Percentiles rank a stretch among this genome's conserved stretches.
Evolutionary conservation across 2,888 invertebrate genomes (phyloP).

Genomic region (Orthosia gothica): DNA sequence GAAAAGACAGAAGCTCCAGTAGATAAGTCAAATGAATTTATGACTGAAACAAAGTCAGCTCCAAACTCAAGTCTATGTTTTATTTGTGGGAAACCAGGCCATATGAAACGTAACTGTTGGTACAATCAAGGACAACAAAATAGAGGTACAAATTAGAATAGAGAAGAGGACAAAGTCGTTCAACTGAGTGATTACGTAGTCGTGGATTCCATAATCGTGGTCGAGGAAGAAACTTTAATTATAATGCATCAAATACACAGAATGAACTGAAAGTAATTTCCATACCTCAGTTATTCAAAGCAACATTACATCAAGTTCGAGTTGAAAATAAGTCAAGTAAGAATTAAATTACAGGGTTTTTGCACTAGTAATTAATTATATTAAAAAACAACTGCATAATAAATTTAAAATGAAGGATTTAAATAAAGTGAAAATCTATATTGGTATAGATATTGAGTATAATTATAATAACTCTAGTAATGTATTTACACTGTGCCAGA

Average conservation of each 20-base stretch:
- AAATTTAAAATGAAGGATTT: too few relatives aligned
- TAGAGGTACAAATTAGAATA: background rate
- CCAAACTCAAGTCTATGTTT: too few relatives aligned
- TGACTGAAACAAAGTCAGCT: too few relatives aligned
- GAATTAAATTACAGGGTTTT: too few relatives aligned
- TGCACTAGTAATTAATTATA: too few relatives aligned
- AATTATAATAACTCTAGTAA: constrained; percentile 33
- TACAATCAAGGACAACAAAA: constrained; percentile 1
- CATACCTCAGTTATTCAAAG: background rate
- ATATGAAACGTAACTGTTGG: constrained; percentile 2
- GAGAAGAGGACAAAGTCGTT: background rate
- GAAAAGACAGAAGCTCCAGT: too few relatives aligned
- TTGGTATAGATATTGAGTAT: too few relatives aligned
- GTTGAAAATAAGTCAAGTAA: background rate
- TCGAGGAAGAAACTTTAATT: background rate
- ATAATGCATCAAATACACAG: constrained; percentile 5
- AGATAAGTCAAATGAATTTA: too few relatives aligned
- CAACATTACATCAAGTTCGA: background rate
- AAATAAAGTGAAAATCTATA: too few relatives aligned
- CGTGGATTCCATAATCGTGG: constrained; percentile 1
- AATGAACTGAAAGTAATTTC: background rate
- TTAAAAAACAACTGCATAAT: too few relatives aligned
- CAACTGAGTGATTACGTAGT: background rate
- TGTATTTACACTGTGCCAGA: constrained; percentile 66
- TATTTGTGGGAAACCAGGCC: constrained; percentile 5